These are phyloP conservation scores for Arizona elegans DNA, from an alignment of 2,113 vertebrate species.

Conservation along the genomic window DNA sequence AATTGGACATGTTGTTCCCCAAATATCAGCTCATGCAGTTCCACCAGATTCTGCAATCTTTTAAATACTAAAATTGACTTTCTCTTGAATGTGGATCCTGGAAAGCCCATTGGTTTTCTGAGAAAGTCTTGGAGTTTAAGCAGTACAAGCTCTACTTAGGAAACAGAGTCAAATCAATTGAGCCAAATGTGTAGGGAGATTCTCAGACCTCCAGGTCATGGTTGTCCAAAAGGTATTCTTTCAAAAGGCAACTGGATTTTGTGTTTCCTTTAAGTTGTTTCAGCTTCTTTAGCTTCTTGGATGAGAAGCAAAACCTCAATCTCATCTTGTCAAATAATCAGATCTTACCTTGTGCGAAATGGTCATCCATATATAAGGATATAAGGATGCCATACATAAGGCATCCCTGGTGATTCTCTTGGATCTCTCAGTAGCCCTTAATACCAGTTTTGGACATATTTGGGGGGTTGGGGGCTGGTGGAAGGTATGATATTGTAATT, in stretches of 20 bases:
- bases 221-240: no score
- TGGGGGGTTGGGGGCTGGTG: neutral
- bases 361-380: no score
- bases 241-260: no score
- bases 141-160: neutral
- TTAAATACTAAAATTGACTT: neutral
- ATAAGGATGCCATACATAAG: no score
- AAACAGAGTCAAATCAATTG: neutral
- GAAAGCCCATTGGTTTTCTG: neutral
- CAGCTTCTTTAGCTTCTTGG: neutral
- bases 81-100: neutral
- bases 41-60: neutral
- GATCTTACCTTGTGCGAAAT: no score
- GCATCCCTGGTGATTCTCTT: neutral
- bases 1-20: neutral
- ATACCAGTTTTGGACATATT: neutral
- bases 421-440: neutral
- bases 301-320: neutral
- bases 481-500: neutral
- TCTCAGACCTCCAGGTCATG: no score
- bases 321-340: no score
- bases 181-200: neutral
- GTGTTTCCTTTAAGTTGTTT: no score
- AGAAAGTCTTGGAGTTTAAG: neutral
- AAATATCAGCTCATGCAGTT: neutral